Percentiles rank a stretch among this genome's conserved stretches.
phyloP scores from a whole-genome alignment of 2,888 invertebrate species.

The Apocheima hispidaria region DNA sequence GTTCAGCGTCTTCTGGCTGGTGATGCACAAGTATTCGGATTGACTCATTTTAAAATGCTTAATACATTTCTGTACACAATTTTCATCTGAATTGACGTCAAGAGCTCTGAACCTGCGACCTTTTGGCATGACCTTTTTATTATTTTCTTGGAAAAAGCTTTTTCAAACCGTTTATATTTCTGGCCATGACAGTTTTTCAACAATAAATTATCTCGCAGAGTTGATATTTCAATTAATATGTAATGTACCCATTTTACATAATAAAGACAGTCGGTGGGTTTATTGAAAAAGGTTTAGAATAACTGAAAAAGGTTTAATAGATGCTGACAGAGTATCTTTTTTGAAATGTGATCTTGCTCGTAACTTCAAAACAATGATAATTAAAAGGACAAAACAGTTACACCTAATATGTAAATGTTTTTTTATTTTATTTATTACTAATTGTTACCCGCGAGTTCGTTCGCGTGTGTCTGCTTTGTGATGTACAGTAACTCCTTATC shows the following conservation, averaged over 20 bases:
- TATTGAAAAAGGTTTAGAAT: not conserved
- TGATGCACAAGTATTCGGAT: not conserved
- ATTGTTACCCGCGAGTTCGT: no score
- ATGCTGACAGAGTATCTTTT: no score
- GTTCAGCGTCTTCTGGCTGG: no score
- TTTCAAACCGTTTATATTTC: slow-evolving; percentile 1
- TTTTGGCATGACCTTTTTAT: not conserved
- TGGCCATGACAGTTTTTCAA: slow-evolving; percentile 3
- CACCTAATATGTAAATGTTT: no score
- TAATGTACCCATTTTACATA: not conserved
- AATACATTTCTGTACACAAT: not conserved
- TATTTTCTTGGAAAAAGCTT: not conserved
- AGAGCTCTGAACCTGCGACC: not conserved
- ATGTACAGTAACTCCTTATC: no score
- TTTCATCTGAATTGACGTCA: not conserved
- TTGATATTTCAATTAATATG: not conserved
- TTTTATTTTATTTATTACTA: no score
- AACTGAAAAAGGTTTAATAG: no score
- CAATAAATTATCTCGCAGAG: not conserved
- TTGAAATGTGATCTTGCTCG: no score
- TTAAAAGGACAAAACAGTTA: no score
- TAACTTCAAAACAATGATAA: no score
- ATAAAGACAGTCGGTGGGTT: not conserved
- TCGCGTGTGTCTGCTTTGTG: no score
- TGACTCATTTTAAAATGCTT: not conserved